Evolutionary conservation across 2,113 vertebrate genomes (phyloP).

Genomic region (Sitta europaea): DNA sequence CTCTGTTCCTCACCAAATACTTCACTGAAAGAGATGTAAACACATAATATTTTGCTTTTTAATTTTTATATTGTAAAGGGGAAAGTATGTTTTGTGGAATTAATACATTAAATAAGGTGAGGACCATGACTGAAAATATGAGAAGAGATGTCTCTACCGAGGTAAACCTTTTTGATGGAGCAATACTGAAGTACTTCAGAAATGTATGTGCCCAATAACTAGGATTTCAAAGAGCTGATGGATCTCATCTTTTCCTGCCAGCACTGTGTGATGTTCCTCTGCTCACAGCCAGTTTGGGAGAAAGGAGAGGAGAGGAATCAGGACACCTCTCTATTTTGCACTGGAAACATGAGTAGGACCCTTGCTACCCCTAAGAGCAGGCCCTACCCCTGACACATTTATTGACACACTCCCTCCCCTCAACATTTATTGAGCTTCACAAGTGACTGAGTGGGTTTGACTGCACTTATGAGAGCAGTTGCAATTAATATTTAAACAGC

Average conservation of each 20-base stretch:
- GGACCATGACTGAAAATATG: background rate
- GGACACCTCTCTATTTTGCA: background rate
- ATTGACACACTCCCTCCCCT: background rate
- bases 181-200: background rate
- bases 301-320: background rate
- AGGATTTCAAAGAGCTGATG: background rate
- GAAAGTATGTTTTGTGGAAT: background rate
- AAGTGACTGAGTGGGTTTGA: background rate
- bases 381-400: background rate
- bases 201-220: background rate
- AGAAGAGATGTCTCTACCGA: background rate
- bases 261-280: background rate
- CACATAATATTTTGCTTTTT: background rate
- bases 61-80: background rate
- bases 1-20: background rate
- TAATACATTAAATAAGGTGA: background rate
- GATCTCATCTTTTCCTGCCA: background rate
- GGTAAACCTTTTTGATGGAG: background rate
- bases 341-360: background rate
- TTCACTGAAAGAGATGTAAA: background rate
- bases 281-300: background rate
- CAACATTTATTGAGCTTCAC: background rate
- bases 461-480: background rate
- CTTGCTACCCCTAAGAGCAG: background rate
- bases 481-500: conserved; percentile 56